Percentiles rank a stretch among this genome's conserved stretches.
phyloP scores from a whole-genome alignment of 2,888 invertebrate genomes.

The Thecocarcelia acutangulata region DNA sequence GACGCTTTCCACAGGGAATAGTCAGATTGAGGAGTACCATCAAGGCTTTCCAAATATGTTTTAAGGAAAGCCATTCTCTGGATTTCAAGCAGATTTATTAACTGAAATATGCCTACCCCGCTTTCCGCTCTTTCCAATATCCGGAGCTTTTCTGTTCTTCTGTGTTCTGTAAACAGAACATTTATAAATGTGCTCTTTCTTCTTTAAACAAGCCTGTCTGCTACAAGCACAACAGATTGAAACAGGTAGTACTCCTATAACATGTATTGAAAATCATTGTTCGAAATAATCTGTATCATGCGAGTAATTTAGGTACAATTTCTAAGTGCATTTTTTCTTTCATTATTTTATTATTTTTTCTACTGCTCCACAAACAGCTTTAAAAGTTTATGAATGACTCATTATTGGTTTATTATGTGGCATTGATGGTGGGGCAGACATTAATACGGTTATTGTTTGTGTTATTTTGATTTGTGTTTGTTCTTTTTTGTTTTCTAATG shows the following conservation, averaged over 20 bases:
- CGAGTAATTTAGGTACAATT: constrained; percentile 10
- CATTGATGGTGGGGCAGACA: constrained; percentile 16
- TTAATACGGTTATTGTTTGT: constrained; percentile 26
- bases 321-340: constrained; percentile 28
- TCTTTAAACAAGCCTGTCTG: no score
- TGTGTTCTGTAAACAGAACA: no score
- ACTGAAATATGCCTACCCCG: no score
- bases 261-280: background rate
- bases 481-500: constrained; percentile 24
- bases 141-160: no score
- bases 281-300: background rate
- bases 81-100: no score
- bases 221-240: constrained; percentile 34
- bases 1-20: no score
- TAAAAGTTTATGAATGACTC: constrained; percentile 27
- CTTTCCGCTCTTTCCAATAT: no score
- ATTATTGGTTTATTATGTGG: constrained; percentile 37
- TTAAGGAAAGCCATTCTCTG: no score
- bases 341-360: constrained; percentile 9
- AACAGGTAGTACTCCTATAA: background rate
- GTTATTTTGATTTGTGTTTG: constrained; percentile 12
- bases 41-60: no score
- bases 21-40: no score
- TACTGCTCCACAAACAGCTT: background rate
- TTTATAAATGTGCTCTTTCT: no score